Evolutionary conservation across 2,888 invertebrate genomes (phyloP), one percentile per base, ranked within the genome.

Genomic region (Drosophila quinaria): DNA sequence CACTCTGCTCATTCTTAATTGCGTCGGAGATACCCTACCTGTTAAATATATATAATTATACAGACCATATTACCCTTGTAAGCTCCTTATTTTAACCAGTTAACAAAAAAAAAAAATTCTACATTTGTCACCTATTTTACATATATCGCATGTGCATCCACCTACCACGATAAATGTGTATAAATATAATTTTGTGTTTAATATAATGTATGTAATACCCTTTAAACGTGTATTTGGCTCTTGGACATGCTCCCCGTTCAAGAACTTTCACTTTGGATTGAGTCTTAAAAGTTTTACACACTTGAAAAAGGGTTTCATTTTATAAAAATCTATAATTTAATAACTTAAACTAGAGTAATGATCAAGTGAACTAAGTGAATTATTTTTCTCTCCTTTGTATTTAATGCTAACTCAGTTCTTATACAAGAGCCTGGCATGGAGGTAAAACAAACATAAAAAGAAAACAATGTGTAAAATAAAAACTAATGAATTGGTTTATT

Each of bases 401-500:
- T 70, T 86, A 88, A 87, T 88, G 91, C 84, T 69, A 47, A 74
- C 83, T 74, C 86, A 92, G 92, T 92, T 71, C 91, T 92, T 84
- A 91, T 92, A 74, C 90, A 92, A 90, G 92, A 92, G 81, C 89
- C 90, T 80, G 92, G 90, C 74, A 79, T 83, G 87, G 91, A 92
- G 92, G 92, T 92, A 92, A 91, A 17, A 17, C 17, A 17, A 8
- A 46, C 58, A 62, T 22, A 22, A 4, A 10, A 17, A 33, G 29
- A 19, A 39, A 11, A 8, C 9, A 52, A 6, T 35, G 31, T n/a
- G 8, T 31, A 29, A 33, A 13, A 1, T 6, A 17, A 22, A 9
- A 9, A n/a, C 15, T 19, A 17, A n/a, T 25, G 15, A 11, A 13
- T n/a, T 19, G 6, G 11, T 50, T n/a, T n/a, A 44, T 47, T 47